Conservation (phyloP, 2,113 vertebrate species). For the Varanus komodoensis region DNA sequence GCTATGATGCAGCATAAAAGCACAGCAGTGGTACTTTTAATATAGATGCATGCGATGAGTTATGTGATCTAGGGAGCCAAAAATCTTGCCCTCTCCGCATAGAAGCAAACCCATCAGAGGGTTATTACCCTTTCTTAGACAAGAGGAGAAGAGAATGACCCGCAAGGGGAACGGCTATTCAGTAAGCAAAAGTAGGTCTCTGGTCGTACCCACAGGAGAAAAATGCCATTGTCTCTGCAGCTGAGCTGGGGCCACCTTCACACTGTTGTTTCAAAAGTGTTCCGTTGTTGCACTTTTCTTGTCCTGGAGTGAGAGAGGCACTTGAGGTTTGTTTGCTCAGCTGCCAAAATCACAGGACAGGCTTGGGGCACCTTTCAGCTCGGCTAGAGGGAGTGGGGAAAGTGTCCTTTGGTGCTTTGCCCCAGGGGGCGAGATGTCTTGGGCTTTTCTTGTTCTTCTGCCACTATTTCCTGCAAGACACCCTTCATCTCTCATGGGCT, state of each 20-base stretch:
- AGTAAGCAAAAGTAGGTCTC: not conserved
- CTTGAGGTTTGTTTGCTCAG: not conserved
- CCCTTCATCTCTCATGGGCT: not conserved
- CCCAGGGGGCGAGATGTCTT: not conserved
- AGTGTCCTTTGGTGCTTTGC: not conserved
- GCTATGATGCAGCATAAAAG: too few relatives aligned
- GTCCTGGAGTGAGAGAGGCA: not conserved
- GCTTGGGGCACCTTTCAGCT: not conserved
- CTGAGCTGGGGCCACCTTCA: too few relatives aligned
- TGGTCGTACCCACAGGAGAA: not conserved
- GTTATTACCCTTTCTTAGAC: not conserved
- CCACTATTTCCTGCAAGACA: not conserved
- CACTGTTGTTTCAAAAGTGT: too few relatives aligned
- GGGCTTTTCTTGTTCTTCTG: not conserved
- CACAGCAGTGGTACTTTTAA: not conserved
- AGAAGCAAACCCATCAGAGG: not conserved
- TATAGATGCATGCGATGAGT: not conserved
- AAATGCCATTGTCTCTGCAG: too few relatives aligned
- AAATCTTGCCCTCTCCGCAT: not conserved
- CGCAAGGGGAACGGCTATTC: not conserved
- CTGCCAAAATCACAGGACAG: not conserved
- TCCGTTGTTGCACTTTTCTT: too few relatives aligned
- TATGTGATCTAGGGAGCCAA: not conserved
- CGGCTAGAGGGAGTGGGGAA: not conserved
- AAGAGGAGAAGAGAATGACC: not conserved